phyloP scores from a whole-genome alignment of 1,140 invertebrate genomes.

The Papilio aristodemus region DNA sequence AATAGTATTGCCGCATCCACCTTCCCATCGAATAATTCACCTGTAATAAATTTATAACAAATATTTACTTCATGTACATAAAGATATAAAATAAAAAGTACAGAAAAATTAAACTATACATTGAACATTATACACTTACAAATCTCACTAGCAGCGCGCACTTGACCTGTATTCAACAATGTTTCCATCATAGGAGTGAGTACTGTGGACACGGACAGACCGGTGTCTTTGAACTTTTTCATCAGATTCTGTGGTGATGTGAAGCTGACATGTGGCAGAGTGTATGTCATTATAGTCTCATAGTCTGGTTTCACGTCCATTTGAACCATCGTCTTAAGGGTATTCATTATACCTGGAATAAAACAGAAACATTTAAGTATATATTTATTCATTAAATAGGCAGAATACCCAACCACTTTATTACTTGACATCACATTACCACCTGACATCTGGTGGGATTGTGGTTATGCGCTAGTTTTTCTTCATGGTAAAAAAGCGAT shows the following conservation, averaged over 20 bases:
- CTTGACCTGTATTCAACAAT: constrained; percentile 71
- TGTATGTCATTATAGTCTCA: constrained; percentile 79
- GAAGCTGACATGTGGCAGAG: constrained; percentile 78
- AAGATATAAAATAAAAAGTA: constrained; percentile 27
- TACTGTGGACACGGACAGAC: constrained; percentile 59
- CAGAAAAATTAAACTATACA: no score
- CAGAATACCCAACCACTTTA: no score
- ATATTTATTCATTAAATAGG: no score
- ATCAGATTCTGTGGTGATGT: constrained; percentile 72
- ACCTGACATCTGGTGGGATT: no score
- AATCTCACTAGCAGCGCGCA: constrained; percentile 71
- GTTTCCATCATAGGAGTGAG: constrained; percentile 77
- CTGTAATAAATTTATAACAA: constrained; percentile 45
- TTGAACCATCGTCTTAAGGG: constrained; percentile 75
- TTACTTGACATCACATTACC: no score
- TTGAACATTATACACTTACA: no score
- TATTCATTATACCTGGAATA: constrained; percentile 75
- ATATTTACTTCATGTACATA: constrained; percentile 14
- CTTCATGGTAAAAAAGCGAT: no score
- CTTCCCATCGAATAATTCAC: constrained; percentile 67
- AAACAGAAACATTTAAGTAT: no score
- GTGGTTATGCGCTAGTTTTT: no score
- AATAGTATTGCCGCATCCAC: constrained; percentile 62
- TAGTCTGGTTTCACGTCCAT: constrained; percentile 77
- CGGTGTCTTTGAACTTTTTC: constrained; percentile 73